Conservation (phyloP, 2,888 invertebrate genomes). For the Thelaira solivaga region DNA sequence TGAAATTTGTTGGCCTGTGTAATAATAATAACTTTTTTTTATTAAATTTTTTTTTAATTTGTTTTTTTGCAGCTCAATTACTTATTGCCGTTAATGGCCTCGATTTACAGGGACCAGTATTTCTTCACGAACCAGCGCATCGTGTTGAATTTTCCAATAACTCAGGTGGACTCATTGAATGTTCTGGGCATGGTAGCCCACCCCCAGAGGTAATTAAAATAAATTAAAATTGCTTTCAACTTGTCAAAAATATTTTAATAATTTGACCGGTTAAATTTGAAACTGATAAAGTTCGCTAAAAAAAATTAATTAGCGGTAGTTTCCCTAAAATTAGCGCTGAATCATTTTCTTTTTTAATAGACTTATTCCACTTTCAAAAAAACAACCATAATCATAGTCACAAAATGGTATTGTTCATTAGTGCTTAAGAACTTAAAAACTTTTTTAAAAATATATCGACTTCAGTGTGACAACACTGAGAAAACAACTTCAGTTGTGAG, state of each 20-base stretch:
- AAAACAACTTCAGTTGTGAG: no score
- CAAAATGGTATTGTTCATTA: no score
- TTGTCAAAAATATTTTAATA: neutral
- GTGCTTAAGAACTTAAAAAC: no score
- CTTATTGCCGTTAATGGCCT: slow-evolving; percentile 74
- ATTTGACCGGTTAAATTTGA: no score
- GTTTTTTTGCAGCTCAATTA: slow-evolving; percentile 57
- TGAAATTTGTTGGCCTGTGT: no score
- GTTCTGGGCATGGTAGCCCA: slow-evolving; percentile 83
- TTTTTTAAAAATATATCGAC: no score
- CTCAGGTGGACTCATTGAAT: slow-evolving; percentile 84
- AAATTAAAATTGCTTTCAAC: neutral
- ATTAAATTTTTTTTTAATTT: neutral
- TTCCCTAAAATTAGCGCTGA: no score
- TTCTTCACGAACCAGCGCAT: slow-evolving; percentile 84
- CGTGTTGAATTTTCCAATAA: slow-evolving; percentile 87
- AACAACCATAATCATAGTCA: no score
- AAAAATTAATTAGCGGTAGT: neutral
- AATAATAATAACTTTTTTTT: neutral
- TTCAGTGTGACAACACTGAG: no score
- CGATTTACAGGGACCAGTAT: slow-evolving; percentile 84
- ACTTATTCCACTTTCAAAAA: no score
- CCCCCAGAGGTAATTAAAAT: slow-evolving; percentile 80
- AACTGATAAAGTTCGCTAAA: neutral
- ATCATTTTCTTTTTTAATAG: no score